Evolutionary conservation across 2,888 invertebrate genomes (phyloP).

Genomic region (Metalampra italica): DNA sequence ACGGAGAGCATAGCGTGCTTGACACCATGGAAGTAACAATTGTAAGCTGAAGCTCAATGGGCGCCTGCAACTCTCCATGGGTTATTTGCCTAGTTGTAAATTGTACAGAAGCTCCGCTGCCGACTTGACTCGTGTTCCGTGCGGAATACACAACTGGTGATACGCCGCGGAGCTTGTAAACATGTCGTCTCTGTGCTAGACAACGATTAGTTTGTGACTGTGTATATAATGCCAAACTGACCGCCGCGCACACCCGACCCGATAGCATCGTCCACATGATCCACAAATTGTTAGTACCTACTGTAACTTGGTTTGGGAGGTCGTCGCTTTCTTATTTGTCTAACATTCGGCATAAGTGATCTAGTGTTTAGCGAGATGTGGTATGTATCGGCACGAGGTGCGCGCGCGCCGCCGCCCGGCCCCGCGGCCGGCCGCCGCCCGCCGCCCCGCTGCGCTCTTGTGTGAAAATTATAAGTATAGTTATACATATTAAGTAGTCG

Average conservation of each 20-base stretch:
- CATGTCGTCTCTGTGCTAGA: conserved; percentile 17
- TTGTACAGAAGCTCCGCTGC: conserved; percentile 35
- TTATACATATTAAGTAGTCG: conserved; percentile 73
- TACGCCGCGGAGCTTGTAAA: conserved; percentile 11
- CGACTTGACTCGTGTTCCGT: conserved; percentile 38
- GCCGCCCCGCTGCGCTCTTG: conserved; percentile 53
- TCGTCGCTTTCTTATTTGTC: conserved; percentile 63
- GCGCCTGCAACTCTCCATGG: conserved; percentile 26
- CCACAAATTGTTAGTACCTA: conserved; percentile 58
- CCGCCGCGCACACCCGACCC: conserved; percentile 20
- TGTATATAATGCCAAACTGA: conserved; percentile 5
- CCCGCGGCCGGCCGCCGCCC: conserved; percentile 16
- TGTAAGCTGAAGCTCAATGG: conserved; percentile 55
- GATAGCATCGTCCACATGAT: conserved; percentile 36
- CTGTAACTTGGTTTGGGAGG: conserved; percentile 63
- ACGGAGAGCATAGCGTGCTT: conserved; percentile 58
- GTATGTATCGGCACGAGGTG: conserved; percentile 48
- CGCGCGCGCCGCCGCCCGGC: conserved; percentile 20
- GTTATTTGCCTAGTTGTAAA: conserved; percentile 32
- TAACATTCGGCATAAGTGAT: conserved; percentile 64
- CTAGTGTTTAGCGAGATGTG: conserved; percentile 61
- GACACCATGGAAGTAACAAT: conserved; percentile 56
- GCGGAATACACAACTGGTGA: conserved; percentile 26
- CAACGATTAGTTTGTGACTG: conserved; percentile 13
- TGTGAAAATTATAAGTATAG: conserved; percentile 76